phyloP scores from a whole-genome alignment of 2,888 invertebrate species.

The Pseudococcus viburni region DNA sequence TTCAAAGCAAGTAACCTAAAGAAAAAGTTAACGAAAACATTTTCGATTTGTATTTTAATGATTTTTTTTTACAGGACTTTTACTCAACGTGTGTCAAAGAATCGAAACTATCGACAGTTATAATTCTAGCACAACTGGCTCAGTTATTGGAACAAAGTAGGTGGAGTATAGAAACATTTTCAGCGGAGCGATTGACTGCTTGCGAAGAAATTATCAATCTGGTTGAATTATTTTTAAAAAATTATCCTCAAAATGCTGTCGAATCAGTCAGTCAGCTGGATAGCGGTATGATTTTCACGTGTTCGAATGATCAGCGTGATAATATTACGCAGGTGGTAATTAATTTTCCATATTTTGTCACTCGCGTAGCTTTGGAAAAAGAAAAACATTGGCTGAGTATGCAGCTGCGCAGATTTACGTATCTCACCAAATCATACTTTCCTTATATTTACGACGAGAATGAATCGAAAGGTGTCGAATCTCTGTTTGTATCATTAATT shows the following conservation, averaged over 20 bases:
- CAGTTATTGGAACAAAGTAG: constrained; percentile 29
- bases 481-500: constrained; percentile 16
- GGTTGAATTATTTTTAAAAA: constrained; percentile 1
- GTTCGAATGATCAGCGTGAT: not conserved
- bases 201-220: constrained; percentile 23
- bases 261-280: not conserved
- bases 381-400: constrained; percentile 49
- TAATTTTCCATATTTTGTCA: not conserved
- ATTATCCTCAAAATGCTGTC: constrained; percentile 24
- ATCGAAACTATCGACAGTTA: constrained; percentile 14
- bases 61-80: constrained; percentile 8
- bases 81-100: constrained; percentile 12
- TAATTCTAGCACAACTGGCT: constrained; percentile 14
- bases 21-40: not conserved
- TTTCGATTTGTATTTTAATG: not conserved
- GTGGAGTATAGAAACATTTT: constrained; percentile 37
- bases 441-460: constrained; percentile 18
- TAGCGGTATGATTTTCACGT: not conserved
- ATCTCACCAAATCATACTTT: constrained; percentile 19
- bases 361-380: not conserved
- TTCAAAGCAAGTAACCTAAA: not conserved
- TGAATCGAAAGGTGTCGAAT: constrained; percentile 5
- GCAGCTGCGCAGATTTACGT: constrained; percentile 26
- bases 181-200: not conserved
- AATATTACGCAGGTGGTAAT: not conserved